These are phyloP conservation scores for Mastomys natalensis DNA, from an alignment of 2,113 vertebrate genomes.

Conservation along the genomic window DNA sequence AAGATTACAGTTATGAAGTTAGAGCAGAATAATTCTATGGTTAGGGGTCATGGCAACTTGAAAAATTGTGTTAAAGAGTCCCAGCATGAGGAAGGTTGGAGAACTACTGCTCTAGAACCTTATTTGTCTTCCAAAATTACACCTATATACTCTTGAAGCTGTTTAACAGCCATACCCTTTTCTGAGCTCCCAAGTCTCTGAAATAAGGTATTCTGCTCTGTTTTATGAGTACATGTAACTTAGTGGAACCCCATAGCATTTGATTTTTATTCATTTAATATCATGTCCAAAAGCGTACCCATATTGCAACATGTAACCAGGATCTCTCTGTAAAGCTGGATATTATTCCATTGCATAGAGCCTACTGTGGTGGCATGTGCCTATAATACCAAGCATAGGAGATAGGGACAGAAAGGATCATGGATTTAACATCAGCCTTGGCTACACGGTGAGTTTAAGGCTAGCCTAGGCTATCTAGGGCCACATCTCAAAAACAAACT, in stretches of 20 bases:
- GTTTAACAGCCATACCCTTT: background rate
- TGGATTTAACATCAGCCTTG: background rate
- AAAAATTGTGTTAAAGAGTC: background rate
- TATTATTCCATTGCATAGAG: background rate
- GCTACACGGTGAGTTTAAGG: background rate
- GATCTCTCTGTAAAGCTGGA: background rate
- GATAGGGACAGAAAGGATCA: background rate
- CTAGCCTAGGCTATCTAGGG: background rate
- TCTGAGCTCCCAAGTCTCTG: background rate
- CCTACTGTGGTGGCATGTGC: background rate
- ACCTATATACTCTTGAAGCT: too few species aligned
- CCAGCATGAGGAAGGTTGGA: background rate
- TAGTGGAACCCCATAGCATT: background rate
- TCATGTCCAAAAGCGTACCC: background rate
- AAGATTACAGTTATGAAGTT: background rate
- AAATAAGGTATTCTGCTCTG: background rate
- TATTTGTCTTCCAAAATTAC: background rate
- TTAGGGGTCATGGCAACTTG: background rate
- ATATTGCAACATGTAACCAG: background rate
- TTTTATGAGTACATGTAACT: background rate
- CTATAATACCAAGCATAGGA: background rate
- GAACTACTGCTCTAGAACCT: background rate
- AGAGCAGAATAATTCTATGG: background rate
- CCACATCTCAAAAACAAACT: background rate
- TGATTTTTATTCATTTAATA: background rate